A percentile compares a stretch with the other conserved stretches of the same genome.
Evolutionary conservation across 2,113 vertebrate species (phyloP).

Genomic region (Myiozetetes cayanensis): DNA sequence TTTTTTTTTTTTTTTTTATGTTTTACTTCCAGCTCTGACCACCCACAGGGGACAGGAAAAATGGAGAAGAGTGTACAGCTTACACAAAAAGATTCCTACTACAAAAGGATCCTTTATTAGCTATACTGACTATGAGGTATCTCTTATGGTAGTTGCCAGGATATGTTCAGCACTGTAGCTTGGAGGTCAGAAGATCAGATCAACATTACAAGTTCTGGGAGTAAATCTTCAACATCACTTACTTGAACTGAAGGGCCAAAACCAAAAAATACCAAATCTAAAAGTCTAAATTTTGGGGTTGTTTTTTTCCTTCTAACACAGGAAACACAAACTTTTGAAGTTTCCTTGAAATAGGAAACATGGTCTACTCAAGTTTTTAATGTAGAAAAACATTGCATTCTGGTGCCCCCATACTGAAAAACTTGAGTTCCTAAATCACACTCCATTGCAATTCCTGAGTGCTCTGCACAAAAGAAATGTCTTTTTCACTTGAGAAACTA

Average conservation of each 20-base stretch:
- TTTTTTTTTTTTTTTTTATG: not conserved
- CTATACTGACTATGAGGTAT: not conserved
- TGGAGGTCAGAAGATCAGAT: not conserved
- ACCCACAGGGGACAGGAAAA: conserved; percentile 26
- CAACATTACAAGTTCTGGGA: not conserved
- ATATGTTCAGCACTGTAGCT: not conserved
- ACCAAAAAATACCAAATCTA: not conserved
- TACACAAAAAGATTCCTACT: not conserved
- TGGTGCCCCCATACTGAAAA: not conserved
- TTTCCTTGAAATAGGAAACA: not conserved
- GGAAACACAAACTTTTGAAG: not conserved
- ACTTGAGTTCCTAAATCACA: not conserved
- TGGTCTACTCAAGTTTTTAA: not conserved
- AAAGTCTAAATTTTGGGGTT: not conserved
- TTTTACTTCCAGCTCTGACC: conserved; percentile 38
- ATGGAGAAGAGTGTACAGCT: not conserved
- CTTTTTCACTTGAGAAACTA: not conserved
- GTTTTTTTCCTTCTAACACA: not conserved
- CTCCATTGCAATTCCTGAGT: not conserved
- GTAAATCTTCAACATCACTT: not conserved
- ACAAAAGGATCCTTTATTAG: not conserved
- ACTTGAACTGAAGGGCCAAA: not conserved
- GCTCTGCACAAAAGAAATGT: not conserved
- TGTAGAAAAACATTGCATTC: not conserved
- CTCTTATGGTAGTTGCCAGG: not conserved